These are phyloP conservation scores for Folsomia manolachei DNA, from an alignment of 2,888 invertebrate species.

Conservation along the genomic window DNA sequence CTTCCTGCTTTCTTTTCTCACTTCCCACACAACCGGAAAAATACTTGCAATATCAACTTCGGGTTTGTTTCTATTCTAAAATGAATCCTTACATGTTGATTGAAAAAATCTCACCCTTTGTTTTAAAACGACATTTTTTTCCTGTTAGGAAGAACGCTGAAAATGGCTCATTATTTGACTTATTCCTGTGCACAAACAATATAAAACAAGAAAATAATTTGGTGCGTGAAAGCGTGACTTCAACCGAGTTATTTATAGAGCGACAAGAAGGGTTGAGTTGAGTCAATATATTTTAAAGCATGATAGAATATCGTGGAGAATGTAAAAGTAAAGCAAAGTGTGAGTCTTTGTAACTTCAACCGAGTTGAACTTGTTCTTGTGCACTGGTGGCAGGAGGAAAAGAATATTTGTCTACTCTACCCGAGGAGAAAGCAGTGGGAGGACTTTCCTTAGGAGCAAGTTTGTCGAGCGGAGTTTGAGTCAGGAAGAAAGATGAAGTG, in stretches of 20 bases:
- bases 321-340: background rate
- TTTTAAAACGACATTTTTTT: too few species aligned
- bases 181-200: too few species aligned
- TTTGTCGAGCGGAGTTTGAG: background rate
- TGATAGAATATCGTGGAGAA: background rate
- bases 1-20: background rate
- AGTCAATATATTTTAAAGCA: background rate
- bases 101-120: too few species aligned
- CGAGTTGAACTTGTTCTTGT: background rate
- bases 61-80: background rate
- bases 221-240: too few species aligned
- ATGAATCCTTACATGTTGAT: background rate
- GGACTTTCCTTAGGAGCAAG: background rate
- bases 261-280: background rate
- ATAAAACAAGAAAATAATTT: too few species aligned
- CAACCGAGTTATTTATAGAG: background rate
- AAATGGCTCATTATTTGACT: too few species aligned
- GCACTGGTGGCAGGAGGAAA: background rate
- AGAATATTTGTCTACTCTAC: background rate
- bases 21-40: background rate
- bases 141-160: too few species aligned
- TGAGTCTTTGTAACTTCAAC: background rate
- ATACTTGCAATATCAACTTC: background rate
- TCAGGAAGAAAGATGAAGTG: conserved; percentile 17
- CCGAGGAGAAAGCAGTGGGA: background rate